Base-by-base conservation (phyloP, 2,888 invertebrate genomes). In the Hydropsyche betteni region DNA sequence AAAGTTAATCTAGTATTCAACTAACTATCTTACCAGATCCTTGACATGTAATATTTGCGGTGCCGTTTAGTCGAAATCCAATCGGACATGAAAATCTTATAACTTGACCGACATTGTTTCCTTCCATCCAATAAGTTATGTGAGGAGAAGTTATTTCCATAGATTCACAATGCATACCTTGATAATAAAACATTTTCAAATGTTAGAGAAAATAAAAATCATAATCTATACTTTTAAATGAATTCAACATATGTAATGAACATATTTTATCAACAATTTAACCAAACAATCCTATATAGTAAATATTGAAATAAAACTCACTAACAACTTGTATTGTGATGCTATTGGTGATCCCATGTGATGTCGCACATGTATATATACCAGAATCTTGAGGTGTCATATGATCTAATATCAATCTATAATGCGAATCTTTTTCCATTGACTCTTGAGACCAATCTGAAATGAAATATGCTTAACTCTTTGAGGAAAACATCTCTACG, bases 361-460 rank as follows among this genome's bases (percentile, higher is more conserved):
- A 94, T 0, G 95, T 91, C 5, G 94, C 91, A 84, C 95, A 96
- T 0, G 95, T 95, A 84, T 93, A 95, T 78, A 91, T 91, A 74
- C 94, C 95, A 51, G 93, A 92, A 85, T 95, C 94, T 74, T 93
- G 91, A n/a, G 90, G 88, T 81, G 94, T 93, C 81, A 94, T 92
- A 84, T 94, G 94, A 85, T 91, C 92, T 82, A 96, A 91, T 80
- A 92, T 93, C 80, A 96, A 87, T 5, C 95, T 89, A 85, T 93
- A 95, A 82, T 94, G 93, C 83, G 93, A 91, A 79, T 94, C 92
- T 79, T 92, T 89, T 84, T 95, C 95, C 78, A 91, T 90, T 0
- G 91, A 83, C 68, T 82, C 81, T 51, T 82, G 82, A 6, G 84
- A 84, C 85, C 85, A 85, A 79, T 85, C 85, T 85, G 24, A 24